These are phyloP conservation scores for Lonchura striata DNA, from an alignment of 2,113 vertebrate genomes.

Conservation along the genomic window DNA sequence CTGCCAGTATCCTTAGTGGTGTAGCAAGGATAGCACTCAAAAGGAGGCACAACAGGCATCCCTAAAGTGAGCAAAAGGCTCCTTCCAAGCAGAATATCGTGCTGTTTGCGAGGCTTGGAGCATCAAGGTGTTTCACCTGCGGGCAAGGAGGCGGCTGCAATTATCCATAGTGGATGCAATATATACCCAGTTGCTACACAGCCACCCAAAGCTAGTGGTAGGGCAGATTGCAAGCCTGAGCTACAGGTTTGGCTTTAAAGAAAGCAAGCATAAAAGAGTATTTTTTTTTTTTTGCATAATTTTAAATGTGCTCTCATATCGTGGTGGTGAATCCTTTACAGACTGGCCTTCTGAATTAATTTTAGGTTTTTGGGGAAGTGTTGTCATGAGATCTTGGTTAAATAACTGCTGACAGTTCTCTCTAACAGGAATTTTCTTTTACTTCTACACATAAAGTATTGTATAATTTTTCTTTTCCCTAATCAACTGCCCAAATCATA, in stretches of 20 bases:
- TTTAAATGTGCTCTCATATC: background rate
- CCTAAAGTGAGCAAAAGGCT: background rate
- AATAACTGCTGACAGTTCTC: background rate
- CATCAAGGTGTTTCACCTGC: background rate
- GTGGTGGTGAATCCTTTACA: background rate
- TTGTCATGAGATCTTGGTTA: background rate
- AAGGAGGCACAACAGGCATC: background rate
- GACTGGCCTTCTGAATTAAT: background rate
- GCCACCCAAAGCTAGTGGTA: background rate
- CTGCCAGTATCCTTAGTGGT: background rate
- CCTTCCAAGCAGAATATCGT: background rate
- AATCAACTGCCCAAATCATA: background rate
- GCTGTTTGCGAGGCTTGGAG: background rate
- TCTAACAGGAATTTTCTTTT: background rate
- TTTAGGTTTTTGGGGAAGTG: background rate
- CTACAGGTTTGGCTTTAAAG: background rate
- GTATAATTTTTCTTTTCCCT: background rate
- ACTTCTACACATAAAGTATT: background rate
- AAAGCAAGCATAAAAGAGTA: background rate
- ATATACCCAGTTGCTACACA: background rate
- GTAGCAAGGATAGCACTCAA: background rate
- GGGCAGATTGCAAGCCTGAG: background rate
- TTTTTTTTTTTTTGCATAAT: background rate
- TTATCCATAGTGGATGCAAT: background rate
- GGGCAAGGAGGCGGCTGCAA: accelerated